A percentile compares a stretch with the other conserved stretches of the same genome.
phyloP scores from a whole-genome alignment of 2,888 invertebrate genomes.

The Iphiclides podalirius region DNA sequence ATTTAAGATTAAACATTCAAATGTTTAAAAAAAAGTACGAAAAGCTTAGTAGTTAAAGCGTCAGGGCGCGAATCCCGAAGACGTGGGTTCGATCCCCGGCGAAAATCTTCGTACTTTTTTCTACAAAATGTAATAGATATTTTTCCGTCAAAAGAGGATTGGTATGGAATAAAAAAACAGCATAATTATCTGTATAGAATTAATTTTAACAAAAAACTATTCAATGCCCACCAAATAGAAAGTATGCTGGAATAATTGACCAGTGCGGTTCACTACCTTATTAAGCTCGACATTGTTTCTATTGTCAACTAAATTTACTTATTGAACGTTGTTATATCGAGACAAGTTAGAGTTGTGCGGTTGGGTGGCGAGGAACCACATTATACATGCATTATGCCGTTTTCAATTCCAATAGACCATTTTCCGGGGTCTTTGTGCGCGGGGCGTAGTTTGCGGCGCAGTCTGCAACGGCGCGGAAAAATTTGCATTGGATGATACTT shows the following conservation, averaged over 20 bases:
- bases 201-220: too few relatives aligned
- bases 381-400: background rate
- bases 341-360: background rate
- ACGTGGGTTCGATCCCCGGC: too few relatives aligned
- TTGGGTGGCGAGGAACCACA: background rate
- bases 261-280: background rate
- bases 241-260: constrained; percentile 1
- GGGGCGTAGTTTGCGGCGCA: constrained; percentile 16
- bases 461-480: constrained; percentile 25
- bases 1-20: too few relatives aligned
- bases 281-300: background rate
- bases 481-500: constrained; percentile 16
- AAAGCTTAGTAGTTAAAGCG: too few relatives aligned
- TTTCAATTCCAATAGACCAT: constrained; percentile 6
- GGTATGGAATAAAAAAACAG: too few relatives aligned
- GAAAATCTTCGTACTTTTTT: too few relatives aligned
- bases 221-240: too few relatives aligned
- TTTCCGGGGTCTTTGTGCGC: constrained; percentile 7
- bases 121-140: too few relatives aligned
- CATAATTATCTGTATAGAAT: too few relatives aligned
- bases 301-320: constrained; percentile 12
- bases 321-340: background rate
- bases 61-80: too few relatives aligned
- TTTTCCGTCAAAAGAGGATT: too few relatives aligned
- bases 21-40: too few relatives aligned